Conservation (phyloP, 2,888 invertebrate genomes). For the Rapana venosa region DNA sequence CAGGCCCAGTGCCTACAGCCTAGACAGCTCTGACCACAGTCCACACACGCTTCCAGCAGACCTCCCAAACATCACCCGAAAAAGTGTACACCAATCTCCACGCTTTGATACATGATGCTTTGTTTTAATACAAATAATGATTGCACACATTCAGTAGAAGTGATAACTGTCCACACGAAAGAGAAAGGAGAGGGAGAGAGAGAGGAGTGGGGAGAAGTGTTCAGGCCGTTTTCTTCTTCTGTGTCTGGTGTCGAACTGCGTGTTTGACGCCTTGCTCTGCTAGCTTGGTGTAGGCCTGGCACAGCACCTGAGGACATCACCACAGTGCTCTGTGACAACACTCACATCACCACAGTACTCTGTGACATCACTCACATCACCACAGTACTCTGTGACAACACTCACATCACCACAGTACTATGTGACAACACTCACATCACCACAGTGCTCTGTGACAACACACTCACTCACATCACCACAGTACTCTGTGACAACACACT, state of each 20-base stretch:
- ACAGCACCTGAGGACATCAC: conserved; percentile 59
- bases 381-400: background rate
- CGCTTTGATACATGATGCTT: too few relatives aligned
- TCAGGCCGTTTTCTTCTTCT: conserved; percentile 21
- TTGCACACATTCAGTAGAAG: too few relatives aligned
- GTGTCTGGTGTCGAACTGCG: conserved; percentile 46
- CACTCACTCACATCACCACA: too few relatives aligned
- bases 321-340: background rate
- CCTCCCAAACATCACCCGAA: too few relatives aligned
- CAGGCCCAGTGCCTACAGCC: too few relatives aligned
- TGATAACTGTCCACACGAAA: too few relatives aligned
- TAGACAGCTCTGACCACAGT: too few relatives aligned
- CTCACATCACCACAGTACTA: background rate
- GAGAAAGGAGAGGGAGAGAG: background rate
- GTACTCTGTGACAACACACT: too few relatives aligned
- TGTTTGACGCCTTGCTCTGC: conserved; percentile 67
- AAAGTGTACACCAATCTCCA: too few relatives aligned
- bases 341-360: background rate
- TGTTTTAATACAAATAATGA: too few relatives aligned
- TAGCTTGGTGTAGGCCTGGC: conserved; percentile 64
- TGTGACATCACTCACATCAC: background rate
- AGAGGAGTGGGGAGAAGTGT: background rate
- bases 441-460: too few relatives aligned
- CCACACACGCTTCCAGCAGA: too few relatives aligned
- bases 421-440: background rate